These are phyloP conservation scores for Holocentrus rufus DNA, from an alignment of 2,797 vertebrate species.

Conservation along the genomic window DNA sequence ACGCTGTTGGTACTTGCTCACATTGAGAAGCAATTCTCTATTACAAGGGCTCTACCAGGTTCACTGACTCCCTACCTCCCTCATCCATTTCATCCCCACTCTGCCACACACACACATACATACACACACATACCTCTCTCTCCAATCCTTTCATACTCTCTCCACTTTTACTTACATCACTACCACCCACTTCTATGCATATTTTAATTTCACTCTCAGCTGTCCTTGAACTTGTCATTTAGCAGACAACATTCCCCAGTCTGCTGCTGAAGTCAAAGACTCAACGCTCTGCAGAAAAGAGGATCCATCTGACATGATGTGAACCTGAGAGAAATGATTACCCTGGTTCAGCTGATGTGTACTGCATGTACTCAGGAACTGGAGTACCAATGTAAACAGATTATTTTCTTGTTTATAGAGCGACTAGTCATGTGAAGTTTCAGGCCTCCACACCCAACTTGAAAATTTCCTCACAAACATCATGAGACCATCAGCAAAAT, in stretches of 20 bases:
- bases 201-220: not conserved
- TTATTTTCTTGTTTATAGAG: not conserved
- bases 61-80: not conserved
- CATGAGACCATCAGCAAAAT: not conserved
- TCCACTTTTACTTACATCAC: not conserved
- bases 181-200: not conserved
- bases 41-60: not conserved
- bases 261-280: not conserved
- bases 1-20: not conserved
- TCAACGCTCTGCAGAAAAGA: not conserved
- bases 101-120: not conserved
- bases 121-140: not conserved
- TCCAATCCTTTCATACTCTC: conserved; percentile 1
- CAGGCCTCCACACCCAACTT: too few species aligned
- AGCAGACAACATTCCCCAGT: not conserved
- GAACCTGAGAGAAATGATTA: conserved; percentile 29
- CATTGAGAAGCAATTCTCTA: not conserved
- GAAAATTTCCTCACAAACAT: too few species aligned
- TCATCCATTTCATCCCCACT: not conserved
- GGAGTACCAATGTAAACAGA: not conserved
- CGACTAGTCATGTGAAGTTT: too few species aligned
- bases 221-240: conserved; percentile 7
- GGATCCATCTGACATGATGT: conserved; percentile 25
- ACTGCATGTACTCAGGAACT: conserved; percentile 11
- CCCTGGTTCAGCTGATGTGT: not conserved